Evolutionary conservation across 2,113 vertebrate species (phyloP), one percentile per base, ranked within the genome.

Genomic region (Alces alces): DNA sequence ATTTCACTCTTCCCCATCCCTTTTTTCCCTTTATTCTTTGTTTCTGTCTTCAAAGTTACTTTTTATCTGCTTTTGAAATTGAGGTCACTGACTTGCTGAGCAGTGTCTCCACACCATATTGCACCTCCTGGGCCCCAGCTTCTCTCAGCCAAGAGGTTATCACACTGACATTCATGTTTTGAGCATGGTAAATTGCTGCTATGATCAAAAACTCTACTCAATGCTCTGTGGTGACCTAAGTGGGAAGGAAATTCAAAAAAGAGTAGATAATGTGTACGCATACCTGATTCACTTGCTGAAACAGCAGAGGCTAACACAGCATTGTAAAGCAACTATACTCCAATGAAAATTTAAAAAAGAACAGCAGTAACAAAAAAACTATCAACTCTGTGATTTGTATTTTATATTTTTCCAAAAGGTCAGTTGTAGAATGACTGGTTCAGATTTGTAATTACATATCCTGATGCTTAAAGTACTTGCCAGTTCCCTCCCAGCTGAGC

Each of bases 61-160:
- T 96, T 79, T 11, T 93, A 87, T 95, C 55, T 94, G 58, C 43
- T 86, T 93, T 97, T 82, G 96, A 96, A 80, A 86, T 73, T 73
- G 64, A 89, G 76, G 80, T 55, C 55, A 5, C 61, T 78, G 58
- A 86, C 33, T 80, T 89, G 30, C 30, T 93, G 76, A 96, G 52
- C 66, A 73, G 16, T 92, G 52, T 96, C 57, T 83, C 52, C 54
- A 89, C 80, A 94, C 27, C 19, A 3, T 70, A 54, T 13, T n/a
- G 28, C 36, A 7, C 23, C 33, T 66, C 12, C 14, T 39, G 28
- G 27, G 39, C 23, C 70, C 50, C 43, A n/a, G 27, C n/a, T 66
- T 17, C 61, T 95, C 6, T 85, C 50, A 91, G 52, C 27, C 8
- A 50, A 39, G 82, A 93, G 23, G 25, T 64, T 64, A 58, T 58